phyloP scores from a whole-genome alignment of 1,140 invertebrate genomes.

The Teleopsis dalmanni region DNA sequence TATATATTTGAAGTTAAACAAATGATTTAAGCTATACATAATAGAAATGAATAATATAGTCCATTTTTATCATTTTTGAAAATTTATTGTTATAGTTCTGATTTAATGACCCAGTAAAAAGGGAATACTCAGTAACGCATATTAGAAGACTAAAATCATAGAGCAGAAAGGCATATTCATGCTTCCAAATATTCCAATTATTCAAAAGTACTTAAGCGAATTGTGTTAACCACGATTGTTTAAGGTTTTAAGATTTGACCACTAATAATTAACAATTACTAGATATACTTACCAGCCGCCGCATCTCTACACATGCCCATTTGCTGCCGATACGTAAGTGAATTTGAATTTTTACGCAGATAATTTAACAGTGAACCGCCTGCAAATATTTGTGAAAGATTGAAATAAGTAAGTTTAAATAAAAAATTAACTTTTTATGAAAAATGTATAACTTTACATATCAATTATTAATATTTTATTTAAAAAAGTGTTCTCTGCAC shows the following conservation, averaged over 20 bases:
- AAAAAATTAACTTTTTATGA: neutral
- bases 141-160: too few species aligned
- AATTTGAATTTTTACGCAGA: slow-evolving; percentile 67
- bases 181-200: neutral
- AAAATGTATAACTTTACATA: too few species aligned
- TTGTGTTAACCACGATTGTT: neutral
- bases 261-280: neutral
- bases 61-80: too few species aligned
- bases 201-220: neutral
- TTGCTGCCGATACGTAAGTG: slow-evolving; percentile 63
- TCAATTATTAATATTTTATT: too few species aligned
- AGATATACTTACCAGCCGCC: slow-evolving; percentile 58
- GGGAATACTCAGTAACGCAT: too few species aligned
- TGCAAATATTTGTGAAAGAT: slow-evolving; percentile 43
- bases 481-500: too few species aligned
- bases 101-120: too few species aligned
- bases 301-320: slow-evolving; percentile 90
- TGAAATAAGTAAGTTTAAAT: neutral
- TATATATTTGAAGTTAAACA: neutral
- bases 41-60: too few species aligned
- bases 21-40: neutral
- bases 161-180: neutral
- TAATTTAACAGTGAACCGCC: slow-evolving; percentile 85
- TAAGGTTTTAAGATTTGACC: neutral
- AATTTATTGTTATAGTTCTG: too few species aligned